Percentiles rank a stretch among this genome's conserved stretches.
Evolutionary conservation across 1,140 invertebrate species (phyloP).

Genomic region (Laupala kohalensis): DNA sequence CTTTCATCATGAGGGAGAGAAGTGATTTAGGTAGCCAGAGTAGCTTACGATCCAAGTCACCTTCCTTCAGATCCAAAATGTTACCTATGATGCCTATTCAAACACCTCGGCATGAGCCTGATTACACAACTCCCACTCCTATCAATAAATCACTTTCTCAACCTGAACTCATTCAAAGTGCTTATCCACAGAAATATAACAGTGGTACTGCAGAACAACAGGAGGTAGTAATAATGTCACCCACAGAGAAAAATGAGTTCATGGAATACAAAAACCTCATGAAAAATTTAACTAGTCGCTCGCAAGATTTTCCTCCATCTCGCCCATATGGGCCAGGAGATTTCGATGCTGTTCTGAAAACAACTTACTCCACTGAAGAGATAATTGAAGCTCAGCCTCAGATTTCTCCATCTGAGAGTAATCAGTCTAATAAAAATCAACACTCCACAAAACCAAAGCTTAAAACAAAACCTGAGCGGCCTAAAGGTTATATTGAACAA

Average conservation of each 20-base stretch:
- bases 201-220: background rate
- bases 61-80: background rate
- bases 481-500: background rate
- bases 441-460: background rate
- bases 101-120: background rate
- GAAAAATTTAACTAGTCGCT: background rate
- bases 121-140: background rate
- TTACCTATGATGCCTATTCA: background rate
- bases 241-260: background rate
- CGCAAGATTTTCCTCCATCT: background rate
- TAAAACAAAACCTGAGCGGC: background rate
- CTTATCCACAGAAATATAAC: background rate
- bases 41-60: background rate
- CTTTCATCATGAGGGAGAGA: slow-evolving; percentile 3
- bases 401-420: background rate
- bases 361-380: background rate
- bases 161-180: background rate
- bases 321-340: background rate
- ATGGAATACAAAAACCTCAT: background rate
- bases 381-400: background rate
- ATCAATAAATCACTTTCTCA: background rate
- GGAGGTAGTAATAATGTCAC: background rate
- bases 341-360: background rate
- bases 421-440: background rate
- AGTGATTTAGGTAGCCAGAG: background rate